A percentile compares a stretch with the other conserved stretches of the same genome.
These are phyloP conservation scores for Cantharis flavilabris DNA, from an alignment of 2,888 invertebrate species.

Conservation along the genomic window DNA sequence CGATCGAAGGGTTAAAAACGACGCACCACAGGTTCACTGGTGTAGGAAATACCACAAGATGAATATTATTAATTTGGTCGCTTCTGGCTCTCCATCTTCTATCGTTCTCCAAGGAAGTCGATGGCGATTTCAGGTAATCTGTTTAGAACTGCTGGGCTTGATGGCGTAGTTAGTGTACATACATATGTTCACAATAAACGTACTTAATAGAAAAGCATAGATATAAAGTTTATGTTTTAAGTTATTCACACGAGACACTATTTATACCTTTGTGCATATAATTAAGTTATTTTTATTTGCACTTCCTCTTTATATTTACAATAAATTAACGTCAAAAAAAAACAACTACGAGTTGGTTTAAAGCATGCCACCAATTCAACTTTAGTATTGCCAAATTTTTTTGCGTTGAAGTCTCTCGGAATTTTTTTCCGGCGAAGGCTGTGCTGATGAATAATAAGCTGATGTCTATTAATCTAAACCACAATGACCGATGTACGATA, in stretches of 20 bases:
- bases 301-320: background rate
- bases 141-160: background rate
- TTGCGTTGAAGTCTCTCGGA: background rate
- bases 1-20: background rate
- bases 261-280: background rate
- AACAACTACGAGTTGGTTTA: background rate
- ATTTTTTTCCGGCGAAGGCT: background rate
- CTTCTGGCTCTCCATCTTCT: background rate
- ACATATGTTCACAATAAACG: background rate
- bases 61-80: background rate
- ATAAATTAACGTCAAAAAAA: background rate
- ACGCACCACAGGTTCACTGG: background rate
- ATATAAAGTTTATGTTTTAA: background rate
- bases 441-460: background rate
- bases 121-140: background rate
- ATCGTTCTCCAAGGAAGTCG: background rate
- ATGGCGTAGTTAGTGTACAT: background rate
- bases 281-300: background rate
- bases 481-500: background rate
- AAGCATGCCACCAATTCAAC: background rate
- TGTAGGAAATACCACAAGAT: background rate
- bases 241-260: constrained; percentile 1
- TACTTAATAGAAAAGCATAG: background rate
- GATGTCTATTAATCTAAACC: background rate
- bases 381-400: background rate